Evolutionary conservation across 2,113 vertebrate genomes (phyloP).

Genomic region (Trichechus manatus): DNA sequence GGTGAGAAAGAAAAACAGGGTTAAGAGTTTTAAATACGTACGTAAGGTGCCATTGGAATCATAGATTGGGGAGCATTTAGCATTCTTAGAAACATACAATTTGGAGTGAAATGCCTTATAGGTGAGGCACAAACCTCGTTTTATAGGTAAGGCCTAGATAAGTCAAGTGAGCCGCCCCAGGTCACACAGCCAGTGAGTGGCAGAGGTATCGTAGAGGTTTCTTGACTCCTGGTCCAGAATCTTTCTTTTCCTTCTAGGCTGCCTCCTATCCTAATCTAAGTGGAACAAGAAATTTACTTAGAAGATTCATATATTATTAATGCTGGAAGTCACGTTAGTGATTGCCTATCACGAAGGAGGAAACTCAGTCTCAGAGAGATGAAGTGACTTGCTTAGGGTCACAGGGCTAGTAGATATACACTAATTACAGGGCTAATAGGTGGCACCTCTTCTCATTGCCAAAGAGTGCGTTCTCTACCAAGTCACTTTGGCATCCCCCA

Average conservation of each 20-base stretch:
- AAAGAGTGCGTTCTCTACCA: neutral
- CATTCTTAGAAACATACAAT: neutral
- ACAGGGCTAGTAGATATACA: neutral
- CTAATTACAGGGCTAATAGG: neutral
- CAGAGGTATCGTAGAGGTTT: neutral
- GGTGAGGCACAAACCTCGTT: neutral
- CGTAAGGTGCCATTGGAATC: neutral
- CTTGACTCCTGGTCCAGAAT: neutral
- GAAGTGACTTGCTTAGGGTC: neutral
- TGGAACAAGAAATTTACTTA: conserved; percentile 22
- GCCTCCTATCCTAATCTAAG: neutral
- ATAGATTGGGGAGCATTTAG: neutral
- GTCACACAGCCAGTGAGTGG: neutral
- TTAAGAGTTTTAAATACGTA: neutral
- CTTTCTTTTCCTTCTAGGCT: neutral
- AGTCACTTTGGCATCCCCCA: neutral
- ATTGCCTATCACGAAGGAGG: neutral
- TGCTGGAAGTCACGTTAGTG: neutral
- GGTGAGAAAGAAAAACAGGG: neutral
- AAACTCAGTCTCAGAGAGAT: neutral
- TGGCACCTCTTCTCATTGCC: neutral
- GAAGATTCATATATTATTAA: neutral
- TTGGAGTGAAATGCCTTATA: neutral
- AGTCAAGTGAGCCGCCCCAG: neutral
- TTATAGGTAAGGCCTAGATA: neutral